Evolutionary conservation across 2,113 vertebrate genomes (phyloP), one percentile per base, ranked within the genome.

Genomic region (Pelobates fuscus): DNA sequence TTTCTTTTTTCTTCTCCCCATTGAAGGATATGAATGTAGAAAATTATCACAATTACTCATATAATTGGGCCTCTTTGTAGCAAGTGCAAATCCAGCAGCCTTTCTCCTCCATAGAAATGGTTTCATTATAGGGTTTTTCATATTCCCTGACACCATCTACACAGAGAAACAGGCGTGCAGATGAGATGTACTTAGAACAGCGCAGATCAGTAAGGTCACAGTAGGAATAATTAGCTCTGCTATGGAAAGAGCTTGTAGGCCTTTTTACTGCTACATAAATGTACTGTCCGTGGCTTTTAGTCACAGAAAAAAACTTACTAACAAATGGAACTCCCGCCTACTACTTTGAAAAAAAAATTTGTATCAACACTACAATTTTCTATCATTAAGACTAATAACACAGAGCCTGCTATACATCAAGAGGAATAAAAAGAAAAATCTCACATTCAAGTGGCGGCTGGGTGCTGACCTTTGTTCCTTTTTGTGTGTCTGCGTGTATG

Each of bases 1-100:
- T 94, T 94, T 93, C 52, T 18, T 30, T 43, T 64, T 37, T 67
- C 27, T 11, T 11, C 43, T 21, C 37, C 90, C 92, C 95, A 99
- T 94, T 96, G 95, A 98, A 95, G 94, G 94, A 94, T 93, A 94
- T 99, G 97, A 99, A 99, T 99, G 95, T 95, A 94, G 96, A 93
- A 97, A 99, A 99, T 99, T 98, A 99, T 98, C 97, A 98, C 97
- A 99, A 99, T 99, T 99, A 99, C 96, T 98, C 96, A 96, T 95
- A 99, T 99, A 99, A 99, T 99, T 99, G 97, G 98, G 95, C 94
- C 93, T 95, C 97, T 99, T 99, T 99, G 96, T 99, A 94, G 95
- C 96, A 97, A 99, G 96, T 97, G 95, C 96, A 95, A 98, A 96
- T 98, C 94, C 94, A 94, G 96, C 96, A 97, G 95, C 93, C 95